phyloP scores from a whole-genome alignment of 2,113 vertebrate species.

The Cheilinus undulatus region DNA sequence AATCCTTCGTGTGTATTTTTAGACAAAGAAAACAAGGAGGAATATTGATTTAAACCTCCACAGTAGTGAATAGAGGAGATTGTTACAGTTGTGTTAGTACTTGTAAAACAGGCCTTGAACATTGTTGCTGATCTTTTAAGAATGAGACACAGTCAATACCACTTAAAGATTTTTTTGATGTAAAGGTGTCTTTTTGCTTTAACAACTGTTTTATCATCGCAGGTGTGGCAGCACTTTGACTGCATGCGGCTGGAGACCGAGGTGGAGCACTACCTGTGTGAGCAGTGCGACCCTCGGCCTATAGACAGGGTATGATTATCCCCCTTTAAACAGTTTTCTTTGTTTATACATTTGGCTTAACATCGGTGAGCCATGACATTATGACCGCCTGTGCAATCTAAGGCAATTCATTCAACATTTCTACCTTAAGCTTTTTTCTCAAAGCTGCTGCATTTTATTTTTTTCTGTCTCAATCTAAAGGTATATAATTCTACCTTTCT shows the following conservation, averaged over 20 bases:
- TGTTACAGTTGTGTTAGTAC: conserved; percentile 1
- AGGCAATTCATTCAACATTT: too few relatives aligned
- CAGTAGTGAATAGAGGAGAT: conserved; percentile 13
- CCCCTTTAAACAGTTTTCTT: too few relatives aligned
- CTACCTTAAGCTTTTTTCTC: too few relatives aligned
- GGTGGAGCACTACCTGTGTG: conserved; percentile 97
- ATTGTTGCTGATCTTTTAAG: neutral
- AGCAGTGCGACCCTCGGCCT: conserved; percentile 93
- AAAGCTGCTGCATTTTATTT: too few relatives aligned
- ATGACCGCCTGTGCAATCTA: too few relatives aligned
- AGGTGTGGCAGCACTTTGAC: conserved; percentile 99
- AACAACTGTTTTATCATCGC: neutral
- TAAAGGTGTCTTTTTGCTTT: neutral
- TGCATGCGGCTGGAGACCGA: conserved; percentile 95
- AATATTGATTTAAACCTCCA: conserved; percentile 22
- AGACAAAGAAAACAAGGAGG: conserved; percentile 28
- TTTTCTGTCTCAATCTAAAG: too few relatives aligned
- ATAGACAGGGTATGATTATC: conserved; percentile 88
- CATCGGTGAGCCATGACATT: too few relatives aligned
- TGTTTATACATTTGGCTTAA: too few relatives aligned
- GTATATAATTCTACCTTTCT: too few relatives aligned
- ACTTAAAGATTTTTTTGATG: neutral
- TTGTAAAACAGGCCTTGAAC: neutral
- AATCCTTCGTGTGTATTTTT: conserved; percentile 41
- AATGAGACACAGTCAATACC: neutral